Evolutionary conservation across 2,113 vertebrate genomes (phyloP).

Genomic region (Hepsetus odoe): DNA sequence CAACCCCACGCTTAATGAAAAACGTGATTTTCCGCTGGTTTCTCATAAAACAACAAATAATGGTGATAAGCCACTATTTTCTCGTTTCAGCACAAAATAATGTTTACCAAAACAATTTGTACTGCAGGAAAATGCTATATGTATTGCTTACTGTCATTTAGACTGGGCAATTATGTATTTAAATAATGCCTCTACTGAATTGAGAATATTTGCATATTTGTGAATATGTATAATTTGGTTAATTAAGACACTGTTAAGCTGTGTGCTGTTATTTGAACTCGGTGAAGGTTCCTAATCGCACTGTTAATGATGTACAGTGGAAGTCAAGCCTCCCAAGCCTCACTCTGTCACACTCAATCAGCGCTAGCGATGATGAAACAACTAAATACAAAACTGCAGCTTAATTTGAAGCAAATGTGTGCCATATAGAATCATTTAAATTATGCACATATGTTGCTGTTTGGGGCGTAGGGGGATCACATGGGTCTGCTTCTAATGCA

Average conservation of each 20-base stretch:
- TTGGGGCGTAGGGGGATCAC: background rate
- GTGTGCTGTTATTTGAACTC: slow-evolving; percentile 39
- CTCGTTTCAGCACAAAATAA: slow-evolving; percentile 53
- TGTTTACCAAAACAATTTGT: slow-evolving; percentile 50
- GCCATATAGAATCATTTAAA: background rate
- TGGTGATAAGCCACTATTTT: slow-evolving; percentile 33
- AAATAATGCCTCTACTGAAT: slow-evolving; percentile 41
- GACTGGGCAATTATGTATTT: slow-evolving; percentile 45
- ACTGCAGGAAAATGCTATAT: slow-evolving; percentile 37
- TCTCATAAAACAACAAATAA: slow-evolving; percentile 46
- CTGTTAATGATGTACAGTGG: slow-evolving; percentile 44
- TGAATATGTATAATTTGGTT: slow-evolving; percentile 47
- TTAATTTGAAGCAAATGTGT: slow-evolving; percentile 26
- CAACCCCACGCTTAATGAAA: slow-evolving; percentile 21
- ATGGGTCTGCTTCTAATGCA: background rate
- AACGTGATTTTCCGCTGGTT: slow-evolving; percentile 32
- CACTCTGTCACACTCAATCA: slow-evolving; percentile 28
- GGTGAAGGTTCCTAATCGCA: slow-evolving; percentile 33
- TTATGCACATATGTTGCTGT: background rate
- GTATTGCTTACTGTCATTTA: slow-evolving; percentile 38
- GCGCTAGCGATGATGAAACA: slow-evolving; percentile 12
- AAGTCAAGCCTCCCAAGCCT: slow-evolving; percentile 11
- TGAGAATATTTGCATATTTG: slow-evolving; percentile 51
- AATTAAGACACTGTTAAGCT: slow-evolving; percentile 49
- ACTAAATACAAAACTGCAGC: slow-evolving; percentile 10